Conservation (phyloP, 2,113 vertebrate species). For the Indri indri region DNA sequence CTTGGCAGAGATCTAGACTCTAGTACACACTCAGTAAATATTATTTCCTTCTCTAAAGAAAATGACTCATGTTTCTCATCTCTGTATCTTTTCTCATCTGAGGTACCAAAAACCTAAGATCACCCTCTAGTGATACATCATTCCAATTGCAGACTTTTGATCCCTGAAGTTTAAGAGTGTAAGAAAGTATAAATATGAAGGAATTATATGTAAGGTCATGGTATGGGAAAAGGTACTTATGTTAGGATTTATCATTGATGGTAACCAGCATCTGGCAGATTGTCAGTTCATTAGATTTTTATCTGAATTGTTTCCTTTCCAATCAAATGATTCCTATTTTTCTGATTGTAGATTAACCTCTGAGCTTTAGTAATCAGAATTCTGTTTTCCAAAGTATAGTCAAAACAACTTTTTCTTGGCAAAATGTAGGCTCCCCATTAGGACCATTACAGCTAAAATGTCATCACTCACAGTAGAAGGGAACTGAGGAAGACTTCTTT, state of each 20-base stretch:
- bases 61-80: not conserved
- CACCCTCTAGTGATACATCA: conserved; percentile 40
- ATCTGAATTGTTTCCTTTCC: not conserved
- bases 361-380: not conserved
- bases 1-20: not conserved
- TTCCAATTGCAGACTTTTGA: conserved; percentile 3
- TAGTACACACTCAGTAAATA: not conserved
- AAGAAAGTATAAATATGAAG: not conserved
- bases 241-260: not conserved
- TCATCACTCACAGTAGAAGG: not conserved
- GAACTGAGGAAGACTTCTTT: not conserved
- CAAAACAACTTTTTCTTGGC: not conserved
- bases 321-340: not conserved
- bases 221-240: not conserved
- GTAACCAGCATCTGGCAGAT: not conserved
- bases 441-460: not conserved
- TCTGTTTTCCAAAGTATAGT: not conserved
- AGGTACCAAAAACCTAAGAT: conserved; percentile 16
- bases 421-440: not conserved
- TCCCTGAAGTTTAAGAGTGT: not conserved
- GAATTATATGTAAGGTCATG: not conserved
- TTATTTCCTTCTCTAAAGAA: not conserved
- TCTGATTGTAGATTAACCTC: not conserved
- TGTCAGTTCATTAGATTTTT: not conserved
- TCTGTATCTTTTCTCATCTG: not conserved